phyloP scores from a whole-genome alignment of 1,140 invertebrate genomes.

The Condylostylus longicornis region DNA sequence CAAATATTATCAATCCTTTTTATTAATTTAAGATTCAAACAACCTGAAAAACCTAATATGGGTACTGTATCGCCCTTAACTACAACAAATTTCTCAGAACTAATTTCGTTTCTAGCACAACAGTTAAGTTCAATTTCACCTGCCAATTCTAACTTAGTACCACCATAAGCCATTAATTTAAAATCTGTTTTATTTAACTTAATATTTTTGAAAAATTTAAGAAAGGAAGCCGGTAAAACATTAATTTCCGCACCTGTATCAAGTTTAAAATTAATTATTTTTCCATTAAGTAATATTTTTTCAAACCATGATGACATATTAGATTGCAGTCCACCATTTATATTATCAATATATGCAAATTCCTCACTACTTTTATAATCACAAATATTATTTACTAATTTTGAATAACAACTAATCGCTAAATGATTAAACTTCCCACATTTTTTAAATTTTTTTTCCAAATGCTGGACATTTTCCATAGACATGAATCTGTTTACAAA shows the following conservation, averaged over 20 bases:
- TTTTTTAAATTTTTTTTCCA: background rate
- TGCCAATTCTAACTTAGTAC: background rate
- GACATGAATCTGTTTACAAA: too few species aligned
- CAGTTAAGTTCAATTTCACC: background rate
- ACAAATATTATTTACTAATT: background rate
- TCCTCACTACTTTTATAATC: background rate
- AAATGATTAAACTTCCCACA: background rate
- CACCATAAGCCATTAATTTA: background rate
- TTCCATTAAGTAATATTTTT: background rate
- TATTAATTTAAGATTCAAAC: background rate
- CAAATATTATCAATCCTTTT: background rate
- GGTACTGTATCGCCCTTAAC: background rate
- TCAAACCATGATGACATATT: background rate
- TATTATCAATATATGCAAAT: background rate
- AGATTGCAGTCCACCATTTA: background rate
- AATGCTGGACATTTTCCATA: conserved; percentile 1
- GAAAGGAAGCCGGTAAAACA: background rate
- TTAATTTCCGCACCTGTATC: conserved; percentile 1
- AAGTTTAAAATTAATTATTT: conserved; percentile 1
- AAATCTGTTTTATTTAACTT: background rate
- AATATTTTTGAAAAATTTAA: background rate
- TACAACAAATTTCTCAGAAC: background rate
- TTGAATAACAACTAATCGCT: background rate
- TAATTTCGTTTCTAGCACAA: background rate
- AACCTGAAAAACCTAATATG: background rate